A percentile compares a stretch with the other conserved stretches of the same genome.
phyloP scores from a whole-genome alignment of 2,113 vertebrate genomes.

The Dasyurus viverrinus region DNA sequence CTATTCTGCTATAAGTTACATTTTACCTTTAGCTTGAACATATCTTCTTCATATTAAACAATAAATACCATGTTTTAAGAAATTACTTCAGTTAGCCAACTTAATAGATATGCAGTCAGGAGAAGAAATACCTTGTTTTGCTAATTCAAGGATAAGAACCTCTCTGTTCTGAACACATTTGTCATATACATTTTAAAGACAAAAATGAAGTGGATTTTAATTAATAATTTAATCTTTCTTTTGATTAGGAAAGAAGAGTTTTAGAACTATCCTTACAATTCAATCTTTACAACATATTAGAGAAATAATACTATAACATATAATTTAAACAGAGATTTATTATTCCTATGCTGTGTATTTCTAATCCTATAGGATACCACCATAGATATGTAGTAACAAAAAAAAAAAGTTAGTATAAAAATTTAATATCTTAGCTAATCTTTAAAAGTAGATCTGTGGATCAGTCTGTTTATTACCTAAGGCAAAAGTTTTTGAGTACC shows the following conservation, averaged over 20 bases:
- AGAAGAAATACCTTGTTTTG: background rate
- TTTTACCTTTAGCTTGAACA: conserved; percentile 53
- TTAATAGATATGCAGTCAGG: background rate
- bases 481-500: conserved; percentile 21
- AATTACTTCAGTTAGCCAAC: conserved; percentile 18
- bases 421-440: background rate
- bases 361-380: background rate
- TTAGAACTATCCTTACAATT: conserved; percentile 26
- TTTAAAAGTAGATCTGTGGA: background rate
- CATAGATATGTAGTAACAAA: background rate
- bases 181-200: conserved; percentile 27
- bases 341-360: conserved; percentile 28
- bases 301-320: background rate
- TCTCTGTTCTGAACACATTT: conserved; percentile 13
- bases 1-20: conserved; percentile 25
- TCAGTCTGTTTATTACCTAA: conserved; percentile 16
- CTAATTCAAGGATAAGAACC: conserved; percentile 43
- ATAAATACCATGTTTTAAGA: conserved; percentile 21
- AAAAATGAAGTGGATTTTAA: conserved; percentile 27
- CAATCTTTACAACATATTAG: background rate
- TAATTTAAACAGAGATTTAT: conserved; percentile 23
- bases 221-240: conserved; percentile 26
- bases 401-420: background rate
- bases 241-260: conserved; percentile 10
- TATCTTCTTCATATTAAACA: conserved; percentile 14